Evolutionary conservation across 2,888 invertebrate species (phyloP).

Genomic region (Drosophila longiperda): DNA sequence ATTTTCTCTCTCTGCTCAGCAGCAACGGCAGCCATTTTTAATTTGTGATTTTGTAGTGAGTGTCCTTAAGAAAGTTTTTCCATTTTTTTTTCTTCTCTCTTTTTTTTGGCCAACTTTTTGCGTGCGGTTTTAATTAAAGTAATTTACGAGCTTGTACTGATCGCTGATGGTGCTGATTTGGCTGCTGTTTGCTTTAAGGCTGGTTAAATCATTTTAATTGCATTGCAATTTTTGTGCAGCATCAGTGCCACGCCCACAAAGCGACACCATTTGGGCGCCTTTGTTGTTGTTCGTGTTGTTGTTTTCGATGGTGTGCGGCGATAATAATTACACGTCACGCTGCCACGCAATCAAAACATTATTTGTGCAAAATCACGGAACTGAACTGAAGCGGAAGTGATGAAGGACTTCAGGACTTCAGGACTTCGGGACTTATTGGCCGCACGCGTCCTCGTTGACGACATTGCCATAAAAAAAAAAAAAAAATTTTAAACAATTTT

Average conservation of each 20-base stretch:
- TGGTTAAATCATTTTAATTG: constrained; percentile 73
- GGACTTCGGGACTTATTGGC: constrained; percentile 81
- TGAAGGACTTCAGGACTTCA: constrained; percentile 78
- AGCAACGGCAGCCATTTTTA: constrained; percentile 64
- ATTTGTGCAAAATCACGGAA: constrained; percentile 83
- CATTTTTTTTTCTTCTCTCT: background rate
- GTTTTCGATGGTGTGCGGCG: constrained; percentile 69
- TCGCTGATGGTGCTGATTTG: constrained; percentile 2
- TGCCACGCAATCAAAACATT: constrained; percentile 83
- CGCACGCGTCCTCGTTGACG: constrained; percentile 76
- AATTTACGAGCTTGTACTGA: constrained; percentile 47
- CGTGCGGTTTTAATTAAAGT: constrained; percentile 58
- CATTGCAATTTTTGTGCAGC: constrained; percentile 60
- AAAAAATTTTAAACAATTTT: constrained; percentile 65
- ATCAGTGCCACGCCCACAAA: constrained; percentile 50
- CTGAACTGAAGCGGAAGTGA: constrained; percentile 84
- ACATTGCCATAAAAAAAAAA: constrained; percentile 11
- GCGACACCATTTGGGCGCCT: constrained; percentile 5
- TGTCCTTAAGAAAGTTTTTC: constrained; percentile 67
- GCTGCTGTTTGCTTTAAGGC: constrained; percentile 46
- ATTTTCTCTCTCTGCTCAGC: background rate
- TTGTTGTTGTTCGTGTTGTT: constrained; percentile 38
- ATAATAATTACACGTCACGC: constrained; percentile 83
- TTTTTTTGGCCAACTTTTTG: constrained; percentile 21
- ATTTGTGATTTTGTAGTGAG: constrained; percentile 60